phyloP scores from a whole-genome alignment of 2,888 invertebrate genomes.

The Mesochorus sp. region DNA sequence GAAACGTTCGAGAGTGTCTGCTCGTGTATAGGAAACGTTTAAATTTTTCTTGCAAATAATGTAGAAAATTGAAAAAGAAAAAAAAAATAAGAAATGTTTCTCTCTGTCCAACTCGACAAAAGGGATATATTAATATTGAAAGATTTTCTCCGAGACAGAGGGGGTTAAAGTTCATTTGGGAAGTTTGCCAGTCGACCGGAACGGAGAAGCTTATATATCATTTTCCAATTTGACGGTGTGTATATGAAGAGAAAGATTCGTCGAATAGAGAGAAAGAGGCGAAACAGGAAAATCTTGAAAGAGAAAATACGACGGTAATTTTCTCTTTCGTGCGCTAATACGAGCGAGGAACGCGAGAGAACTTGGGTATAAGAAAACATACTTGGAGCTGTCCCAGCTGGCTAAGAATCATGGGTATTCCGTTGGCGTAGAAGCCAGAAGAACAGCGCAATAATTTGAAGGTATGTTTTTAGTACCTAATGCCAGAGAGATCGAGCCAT shows the following conservation, averaged over 20 bases:
- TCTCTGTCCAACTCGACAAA: not conserved
- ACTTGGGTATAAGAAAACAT: slow-evolving; percentile 58
- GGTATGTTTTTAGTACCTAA: not conserved
- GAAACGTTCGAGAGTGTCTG: too few relatives aligned
- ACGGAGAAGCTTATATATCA: slow-evolving; percentile 63
- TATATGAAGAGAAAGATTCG: slow-evolving; percentile 13
- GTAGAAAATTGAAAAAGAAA: too few relatives aligned
- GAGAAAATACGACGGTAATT: slow-evolving; percentile 74
- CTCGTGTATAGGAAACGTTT: too few relatives aligned
- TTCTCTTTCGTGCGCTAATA: slow-evolving; percentile 75
- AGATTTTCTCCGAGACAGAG: slow-evolving; percentile 5
- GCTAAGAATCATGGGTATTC: slow-evolving; percentile 69
- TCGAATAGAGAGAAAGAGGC: not conserved
- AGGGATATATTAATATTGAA: too few relatives aligned
- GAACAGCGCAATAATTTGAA: slow-evolving; percentile 51
- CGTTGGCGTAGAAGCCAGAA: slow-evolving; percentile 73
- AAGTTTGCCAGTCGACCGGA: slow-evolving; percentile 70
- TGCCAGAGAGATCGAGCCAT: slow-evolving; percentile 7
- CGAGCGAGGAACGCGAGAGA: slow-evolving; percentile 66
- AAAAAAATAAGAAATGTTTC: too few relatives aligned
- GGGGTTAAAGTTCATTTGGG: slow-evolving; percentile 63
- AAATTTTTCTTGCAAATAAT: too few relatives aligned
- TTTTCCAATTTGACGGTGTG: slow-evolving; percentile 68
- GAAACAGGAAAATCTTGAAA: slow-evolving; percentile 47
- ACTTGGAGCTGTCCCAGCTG: slow-evolving; percentile 78